Evolutionary conservation across 2,888 invertebrate genomes (phyloP).

Genomic region (Nomada fucata): DNA sequence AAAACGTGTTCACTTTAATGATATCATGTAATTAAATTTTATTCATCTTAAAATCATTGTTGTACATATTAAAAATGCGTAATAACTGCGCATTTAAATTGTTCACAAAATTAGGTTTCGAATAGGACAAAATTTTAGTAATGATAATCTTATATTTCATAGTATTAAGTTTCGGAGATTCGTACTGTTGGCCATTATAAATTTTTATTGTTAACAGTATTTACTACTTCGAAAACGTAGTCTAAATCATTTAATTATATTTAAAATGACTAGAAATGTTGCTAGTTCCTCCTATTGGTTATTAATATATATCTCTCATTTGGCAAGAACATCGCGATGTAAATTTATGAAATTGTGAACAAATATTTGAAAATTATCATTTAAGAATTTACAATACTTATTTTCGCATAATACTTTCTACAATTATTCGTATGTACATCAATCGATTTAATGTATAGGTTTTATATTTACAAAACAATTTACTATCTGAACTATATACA

Average conservation of each 20-base stretch:
- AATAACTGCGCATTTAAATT: constrained; percentile 51
- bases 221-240: constrained; percentile 72
- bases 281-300: constrained; percentile 58
- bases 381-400: constrained; percentile 67
- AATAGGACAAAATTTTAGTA: constrained; percentile 63
- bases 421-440: constrained; percentile 61
- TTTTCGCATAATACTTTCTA: constrained; percentile 44
- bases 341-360: constrained; percentile 81
- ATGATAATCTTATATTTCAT: constrained; percentile 35
- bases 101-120: constrained; percentile 59
- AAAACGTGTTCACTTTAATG: constrained; percentile 46
- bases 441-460: constrained; percentile 61
- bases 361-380: constrained; percentile 72
- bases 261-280: constrained; percentile 80
- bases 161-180: constrained; percentile 50
- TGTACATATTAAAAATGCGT: constrained; percentile 51
- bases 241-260: constrained; percentile 62
- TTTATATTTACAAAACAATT: constrained; percentile 76
- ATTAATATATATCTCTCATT: constrained; percentile 63
- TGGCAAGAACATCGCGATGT: constrained; percentile 79
- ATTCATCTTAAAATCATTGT: constrained; percentile 49
- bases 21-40: constrained; percentile 41
- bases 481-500: constrained; percentile 57
- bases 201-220: constrained; percentile 57
- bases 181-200: constrained; percentile 52